Evolutionary conservation across 2,113 vertebrate genomes (phyloP), one percentile per base, ranked within the genome.

Genomic region (Phainopepla nitens): DNA sequence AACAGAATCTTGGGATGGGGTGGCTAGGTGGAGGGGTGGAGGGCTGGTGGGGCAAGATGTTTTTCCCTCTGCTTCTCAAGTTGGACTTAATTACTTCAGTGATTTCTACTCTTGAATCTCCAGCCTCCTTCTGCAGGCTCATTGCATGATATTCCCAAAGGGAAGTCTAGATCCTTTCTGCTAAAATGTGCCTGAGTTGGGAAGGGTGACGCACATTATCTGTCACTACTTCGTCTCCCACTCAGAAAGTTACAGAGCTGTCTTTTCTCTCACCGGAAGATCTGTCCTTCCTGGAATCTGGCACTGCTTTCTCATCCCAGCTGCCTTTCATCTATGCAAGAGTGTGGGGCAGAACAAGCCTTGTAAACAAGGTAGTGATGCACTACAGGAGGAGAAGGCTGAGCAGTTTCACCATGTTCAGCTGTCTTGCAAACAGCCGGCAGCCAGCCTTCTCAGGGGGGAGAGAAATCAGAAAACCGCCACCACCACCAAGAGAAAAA

Each of bases 351-450:
- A 89, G 85, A 88, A 62, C 23, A 78, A 66, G 41, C 82, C 62
- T 89, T 86, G 71, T 95, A 96, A 96, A 92, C 33, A 83, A 88
- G 79, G 47, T 66, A 21, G 35, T 93, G 92, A 83, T 90, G 60
- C 33, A 39, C 68, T 91, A 77, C 60, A 95, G 78, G 45, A 91
- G 60, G n/a, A 89, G 66, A 68, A 66, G 41, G 51, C n/a, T 90
- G 47, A 79, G 36, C 27, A 51, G 39, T 41, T 64, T 45, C 83
- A 41, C 66, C 4, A 7, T 41, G 82, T 53, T 85, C 57, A 64
- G 36, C 28, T 75, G 17, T 25, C 49, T 58, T 85, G 39, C 56
- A 82, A 78, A 42, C 47, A 75, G 79, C 64, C 47, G 70, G 56
- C 57, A 82, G 31, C 28, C 78, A 89, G 10, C 49, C 20, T 58